Conservation (phyloP, 1,140 invertebrate genomes). For the Armadillidium nasatum region DNA sequence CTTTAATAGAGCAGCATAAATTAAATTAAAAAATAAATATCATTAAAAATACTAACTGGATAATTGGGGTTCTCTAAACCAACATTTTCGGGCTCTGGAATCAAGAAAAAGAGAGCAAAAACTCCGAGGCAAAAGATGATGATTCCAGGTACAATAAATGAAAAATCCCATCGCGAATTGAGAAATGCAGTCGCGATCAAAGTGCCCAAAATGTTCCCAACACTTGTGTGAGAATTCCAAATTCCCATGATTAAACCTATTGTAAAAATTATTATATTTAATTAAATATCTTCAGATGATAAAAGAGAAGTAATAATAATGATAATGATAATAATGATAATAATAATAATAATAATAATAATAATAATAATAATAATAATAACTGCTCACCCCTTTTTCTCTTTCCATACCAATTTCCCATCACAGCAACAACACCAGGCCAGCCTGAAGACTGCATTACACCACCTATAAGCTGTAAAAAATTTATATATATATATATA, state of each 20-base stretch:
- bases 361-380: too few species aligned
- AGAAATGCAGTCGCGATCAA: conserved; percentile 67
- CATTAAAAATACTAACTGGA: not conserved
- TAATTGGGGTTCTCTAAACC: conserved; percentile 48
- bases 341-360: too few species aligned
- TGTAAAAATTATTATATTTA: too few species aligned
- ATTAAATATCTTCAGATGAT: not conserved
- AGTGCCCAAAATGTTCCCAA: conserved; percentile 92
- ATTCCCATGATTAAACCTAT: conserved; percentile 88
- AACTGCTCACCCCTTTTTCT: conserved; percentile 61
- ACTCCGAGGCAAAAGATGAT: conserved; percentile 74
- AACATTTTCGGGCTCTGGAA: conserved; percentile 70
- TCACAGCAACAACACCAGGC: conserved; percentile 86
- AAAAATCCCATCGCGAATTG: conserved; percentile 79
- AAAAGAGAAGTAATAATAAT: too few species aligned
- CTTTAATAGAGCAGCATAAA: too few species aligned
- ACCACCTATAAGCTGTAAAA: conserved; percentile 69
- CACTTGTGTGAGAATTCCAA: conserved; percentile 91
- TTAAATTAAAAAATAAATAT: too few species aligned
- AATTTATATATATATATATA: too few species aligned
- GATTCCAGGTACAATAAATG: conserved; percentile 85
- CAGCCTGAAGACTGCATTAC: conserved; percentile 85
- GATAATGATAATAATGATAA: too few species aligned
- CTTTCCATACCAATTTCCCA: conserved; percentile 94
- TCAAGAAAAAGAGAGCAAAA: conserved; percentile 78